Conservation (phyloP, 35 echinoderm and acorn worm genomes). For the Lytechinus pictus region DNA sequence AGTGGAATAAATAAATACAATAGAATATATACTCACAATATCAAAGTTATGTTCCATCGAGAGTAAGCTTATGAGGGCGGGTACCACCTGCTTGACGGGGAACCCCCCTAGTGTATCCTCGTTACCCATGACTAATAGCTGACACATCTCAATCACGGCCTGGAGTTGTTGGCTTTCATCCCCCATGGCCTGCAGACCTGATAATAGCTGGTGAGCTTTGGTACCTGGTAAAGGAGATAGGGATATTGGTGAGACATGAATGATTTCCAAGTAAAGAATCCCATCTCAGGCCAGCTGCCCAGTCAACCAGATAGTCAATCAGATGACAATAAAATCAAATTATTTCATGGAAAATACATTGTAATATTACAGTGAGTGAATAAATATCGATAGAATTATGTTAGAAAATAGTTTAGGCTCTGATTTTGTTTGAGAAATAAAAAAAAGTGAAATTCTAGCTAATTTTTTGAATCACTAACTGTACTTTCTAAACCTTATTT, state of each 20-base stretch:
- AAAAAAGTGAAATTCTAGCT: no score
- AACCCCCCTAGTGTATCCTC: constrained; percentile 98
- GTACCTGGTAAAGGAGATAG: constrained; percentile 59
- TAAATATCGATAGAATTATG: no score
- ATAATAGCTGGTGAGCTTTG: constrained; percentile 92
- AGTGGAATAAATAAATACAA: no score
- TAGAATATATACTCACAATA: constrained; percentile 71
- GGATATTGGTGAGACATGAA: neutral
- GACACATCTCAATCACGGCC: constrained; percentile 99
- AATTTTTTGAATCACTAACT: no score
- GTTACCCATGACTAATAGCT: constrained; percentile 97
- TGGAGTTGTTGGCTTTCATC: constrained; percentile 99
- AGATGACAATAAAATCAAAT: no score
- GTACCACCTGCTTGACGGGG: constrained; percentile 97
- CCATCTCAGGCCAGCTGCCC: no score
- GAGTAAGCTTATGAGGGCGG: constrained; percentile 88
- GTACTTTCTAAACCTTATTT: no score
- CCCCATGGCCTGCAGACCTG: constrained; percentile 87
- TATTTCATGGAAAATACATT: no score
- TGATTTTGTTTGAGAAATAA: no score
- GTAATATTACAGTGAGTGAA: no score
- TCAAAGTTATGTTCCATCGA: constrained; percentile 99
- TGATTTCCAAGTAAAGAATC: neutral
- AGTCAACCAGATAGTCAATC: no score
- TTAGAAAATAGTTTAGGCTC: no score